These are phyloP conservation scores for Ascidia mentula DNA, from an alignment of 23 tunicate genomes.

Conservation along the genomic window DNA sequence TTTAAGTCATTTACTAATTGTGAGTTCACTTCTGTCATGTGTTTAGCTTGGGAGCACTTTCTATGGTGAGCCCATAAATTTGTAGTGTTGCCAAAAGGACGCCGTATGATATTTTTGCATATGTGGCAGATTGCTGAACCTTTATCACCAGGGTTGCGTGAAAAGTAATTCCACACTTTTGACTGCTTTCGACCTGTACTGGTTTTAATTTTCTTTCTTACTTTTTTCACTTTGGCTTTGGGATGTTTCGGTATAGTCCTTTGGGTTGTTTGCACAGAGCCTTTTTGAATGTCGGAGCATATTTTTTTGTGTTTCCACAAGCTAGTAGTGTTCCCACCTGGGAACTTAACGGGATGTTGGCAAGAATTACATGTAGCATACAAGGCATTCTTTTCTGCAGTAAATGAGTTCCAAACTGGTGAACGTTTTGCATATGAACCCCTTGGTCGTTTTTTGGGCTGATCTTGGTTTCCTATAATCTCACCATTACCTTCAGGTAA, in stretches of 20 bases:
- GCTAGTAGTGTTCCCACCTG: neutral
- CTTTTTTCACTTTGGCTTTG: neutral
- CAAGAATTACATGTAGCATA: neutral
- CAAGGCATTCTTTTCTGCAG: neutral
- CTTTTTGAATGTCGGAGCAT: neutral
- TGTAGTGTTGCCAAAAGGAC: constrained; percentile 12
- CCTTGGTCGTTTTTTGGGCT: neutral
- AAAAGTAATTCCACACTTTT: constrained; percentile 3
- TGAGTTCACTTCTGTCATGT: neutral
- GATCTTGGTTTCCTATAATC: neutral
- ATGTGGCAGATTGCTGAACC: neutral
- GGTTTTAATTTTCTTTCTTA: neutral
- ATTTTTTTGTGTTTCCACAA: constrained; percentile 2
- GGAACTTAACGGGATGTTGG: neutral
- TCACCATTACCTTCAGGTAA: neutral
- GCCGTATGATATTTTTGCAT: neutral
- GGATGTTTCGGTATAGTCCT: neutral
- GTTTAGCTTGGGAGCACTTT: neutral
- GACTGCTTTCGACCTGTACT: neutral
- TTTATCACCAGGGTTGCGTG: neutral
- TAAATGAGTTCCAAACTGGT: neutral
- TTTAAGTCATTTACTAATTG: neutral
- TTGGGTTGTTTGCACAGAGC: neutral
- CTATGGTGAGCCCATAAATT: constrained; percentile 5
- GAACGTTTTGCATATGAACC: neutral